Evolutionary conservation across 2,113 vertebrate species (phyloP), one percentile per base, ranked within the genome.

Genomic region (Illadopsis cleaveri): DNA sequence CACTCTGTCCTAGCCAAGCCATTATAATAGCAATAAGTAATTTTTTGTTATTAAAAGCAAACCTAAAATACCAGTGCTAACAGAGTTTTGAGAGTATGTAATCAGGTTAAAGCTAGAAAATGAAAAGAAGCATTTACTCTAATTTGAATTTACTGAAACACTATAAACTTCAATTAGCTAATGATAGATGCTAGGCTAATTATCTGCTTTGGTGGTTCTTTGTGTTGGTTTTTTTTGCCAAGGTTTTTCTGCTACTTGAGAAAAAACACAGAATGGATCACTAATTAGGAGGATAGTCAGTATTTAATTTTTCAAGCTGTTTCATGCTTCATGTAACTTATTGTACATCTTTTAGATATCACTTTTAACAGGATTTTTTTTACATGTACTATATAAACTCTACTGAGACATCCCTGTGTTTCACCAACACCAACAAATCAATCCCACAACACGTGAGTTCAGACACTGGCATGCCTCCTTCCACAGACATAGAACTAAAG

Each of bases 51-150:
- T 62, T 81, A 70, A 35, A 51, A 82, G 24, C 16, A 68, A 91
- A 79, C 13, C 30, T 72, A 91, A 91, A 91, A 90, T 64, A 60
- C 8, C 38, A 82, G 12, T 56, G 37, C 10, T 51, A 91, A 73
- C 21, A 78, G 37, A 53, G 85, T 82, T 94, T 64, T 69, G 28
- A 69, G 31, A 85, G 28, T 22, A 82, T 3, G 1, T 51, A 84
- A 96, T 77, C 20, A 48, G 18, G 14, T 92, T 91, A 64, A 80
- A 86, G 57, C 60, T 81, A 90, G 56, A 78, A 95, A 82, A 93
- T 85, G 3, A 71, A 89, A 92, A 78, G 19, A 58, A 89, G 30
- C 10, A 69, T 95, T 84, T 95, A 42, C n/a, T 83, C 60, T 66
- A 72, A 73, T 51, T 44, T 40, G 13, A 94, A 89, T 58, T 65